Evolutionary conservation across 1,140 invertebrate genomes (phyloP).

Genomic region (Adoxophyes honmai): DNA sequence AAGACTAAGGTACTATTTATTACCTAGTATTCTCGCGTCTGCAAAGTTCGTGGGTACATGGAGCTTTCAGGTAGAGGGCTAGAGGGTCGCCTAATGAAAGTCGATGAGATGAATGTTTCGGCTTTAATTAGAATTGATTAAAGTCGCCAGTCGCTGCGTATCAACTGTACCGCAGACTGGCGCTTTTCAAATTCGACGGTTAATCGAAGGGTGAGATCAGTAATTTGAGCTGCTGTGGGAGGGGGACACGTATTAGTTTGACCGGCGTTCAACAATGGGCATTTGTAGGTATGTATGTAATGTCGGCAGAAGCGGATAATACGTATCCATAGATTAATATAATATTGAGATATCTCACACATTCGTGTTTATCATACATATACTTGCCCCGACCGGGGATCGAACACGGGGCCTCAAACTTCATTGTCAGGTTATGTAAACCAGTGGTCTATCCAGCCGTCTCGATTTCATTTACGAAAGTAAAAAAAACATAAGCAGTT

Average conservation of each 20-base stretch:
- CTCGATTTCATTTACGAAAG: too few relatives aligned
- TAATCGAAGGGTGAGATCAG: constrained; percentile 13
- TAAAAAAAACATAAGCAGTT: too few relatives aligned
- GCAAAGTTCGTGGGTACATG: constrained; percentile 38
- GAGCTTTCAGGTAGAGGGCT: constrained; percentile 52
- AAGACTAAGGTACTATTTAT: constrained; percentile 19
- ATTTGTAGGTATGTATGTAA: too few relatives aligned
- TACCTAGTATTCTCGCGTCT: constrained; percentile 25
- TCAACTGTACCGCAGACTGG: constrained; percentile 7
- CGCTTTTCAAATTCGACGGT: constrained; percentile 15
- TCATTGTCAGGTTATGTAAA: too few relatives aligned
- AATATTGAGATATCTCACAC: too few relatives aligned
- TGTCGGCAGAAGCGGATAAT: too few relatives aligned
- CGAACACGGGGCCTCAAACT: too few relatives aligned
- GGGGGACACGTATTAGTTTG: constrained; percentile 14
- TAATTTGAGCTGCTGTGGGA: neutral
- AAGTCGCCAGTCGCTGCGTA: constrained; percentile 32
- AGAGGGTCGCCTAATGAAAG: constrained; percentile 55
- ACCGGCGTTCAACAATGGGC: constrained; percentile 7
- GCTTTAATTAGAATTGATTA: constrained; percentile 59
- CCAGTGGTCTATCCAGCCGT: too few relatives aligned
- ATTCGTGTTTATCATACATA: too few relatives aligned
- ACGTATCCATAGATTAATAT: too few relatives aligned
- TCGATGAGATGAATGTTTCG: constrained; percentile 58
- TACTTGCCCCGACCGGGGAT: too few relatives aligned